These are phyloP conservation scores for Drosophila pseudoobscura DNA, from an alignment of 1,140 invertebrate genomes.

Conservation along the genomic window DNA sequence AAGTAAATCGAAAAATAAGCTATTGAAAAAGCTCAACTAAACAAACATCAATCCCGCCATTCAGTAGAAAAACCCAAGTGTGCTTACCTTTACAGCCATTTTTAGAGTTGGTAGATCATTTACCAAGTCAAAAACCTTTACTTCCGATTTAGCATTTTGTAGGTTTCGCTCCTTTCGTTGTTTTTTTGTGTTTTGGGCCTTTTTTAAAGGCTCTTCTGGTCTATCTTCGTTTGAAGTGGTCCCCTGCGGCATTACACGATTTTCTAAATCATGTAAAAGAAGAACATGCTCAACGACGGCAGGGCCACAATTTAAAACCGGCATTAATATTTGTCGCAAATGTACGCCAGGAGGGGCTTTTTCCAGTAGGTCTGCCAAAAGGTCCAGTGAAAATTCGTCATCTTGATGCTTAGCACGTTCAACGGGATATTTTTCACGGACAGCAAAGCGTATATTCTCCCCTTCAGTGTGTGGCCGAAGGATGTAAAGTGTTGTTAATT, in stretches of 20 bases:
- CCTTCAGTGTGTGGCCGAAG: constrained; percentile 96
- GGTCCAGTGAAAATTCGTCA: constrained; percentile 72
- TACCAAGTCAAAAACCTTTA: constrained; percentile 86
- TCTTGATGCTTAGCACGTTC: constrained; percentile 87
- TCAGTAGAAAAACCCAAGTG: neutral
- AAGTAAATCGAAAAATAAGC: too few relatives aligned
- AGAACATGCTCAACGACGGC: constrained; percentile 95
- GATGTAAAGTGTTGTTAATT: constrained; percentile 96
- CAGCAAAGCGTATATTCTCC: constrained; percentile 95
- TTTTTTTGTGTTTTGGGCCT: constrained; percentile 61
- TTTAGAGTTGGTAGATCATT: constrained; percentile 88
- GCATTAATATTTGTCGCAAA: constrained; percentile 94
- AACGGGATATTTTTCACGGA: constrained; percentile 95
- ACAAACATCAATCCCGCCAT: too few relatives aligned
- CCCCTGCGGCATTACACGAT: constrained; percentile 81
- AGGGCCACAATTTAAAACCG: constrained; percentile 93
- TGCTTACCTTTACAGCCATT: constrained; percentile 86
- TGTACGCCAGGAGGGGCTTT: constrained; percentile 89
- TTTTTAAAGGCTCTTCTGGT: constrained; percentile 1
- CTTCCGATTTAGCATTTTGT: constrained; percentile 16
- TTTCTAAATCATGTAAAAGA: constrained; percentile 88
- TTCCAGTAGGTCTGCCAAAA: constrained; percentile 85
- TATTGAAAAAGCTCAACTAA: too few relatives aligned
- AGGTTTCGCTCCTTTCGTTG: constrained; percentile 49
- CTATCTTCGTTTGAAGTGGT: neutral